These are phyloP conservation scores for Oncorhynchus nerka DNA, from an alignment of 2,113 vertebrate species.

Conservation along the genomic window DNA sequence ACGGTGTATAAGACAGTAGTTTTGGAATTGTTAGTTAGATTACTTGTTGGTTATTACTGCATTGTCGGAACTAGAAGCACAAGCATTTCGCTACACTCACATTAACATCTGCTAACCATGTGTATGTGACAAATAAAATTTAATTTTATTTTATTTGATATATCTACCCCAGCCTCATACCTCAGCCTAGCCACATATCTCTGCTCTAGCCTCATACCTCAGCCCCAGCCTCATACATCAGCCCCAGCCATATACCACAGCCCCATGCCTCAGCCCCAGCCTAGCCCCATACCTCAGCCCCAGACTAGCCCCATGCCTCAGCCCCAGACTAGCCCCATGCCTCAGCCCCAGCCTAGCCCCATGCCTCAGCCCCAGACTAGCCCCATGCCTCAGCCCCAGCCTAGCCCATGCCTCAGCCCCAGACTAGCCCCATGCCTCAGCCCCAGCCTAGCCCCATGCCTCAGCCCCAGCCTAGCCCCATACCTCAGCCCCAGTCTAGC, in stretches of 20 bases:
- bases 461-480: not conserved
- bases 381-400: conserved; percentile 3
- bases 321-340: not conserved
- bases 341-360: conserved; percentile 17
- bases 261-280: conserved; percentile 29
- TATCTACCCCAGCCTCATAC: too few species aligned
- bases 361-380: not conserved
- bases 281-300: not conserved
- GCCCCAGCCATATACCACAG: not conserved
- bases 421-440: conserved; percentile 5
- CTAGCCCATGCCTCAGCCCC: conserved; percentile 29
- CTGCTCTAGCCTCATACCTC: not conserved
- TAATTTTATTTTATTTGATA: too few species aligned
- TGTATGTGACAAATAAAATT: too few species aligned
- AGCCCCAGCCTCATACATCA: not conserved
- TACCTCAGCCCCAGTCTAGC: too few species aligned
- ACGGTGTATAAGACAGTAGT: too few species aligned
- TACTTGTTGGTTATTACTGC: too few species aligned
- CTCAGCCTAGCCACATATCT: too few species aligned
- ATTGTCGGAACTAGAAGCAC: too few species aligned
- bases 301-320: not conserved
- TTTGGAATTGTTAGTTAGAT: too few species aligned
- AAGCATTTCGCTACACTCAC: too few species aligned
- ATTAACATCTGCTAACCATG: too few species aligned
- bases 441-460: conserved; percentile 26